Evolutionary conservation across 2,797 vertebrate genomes (phyloP), one percentile per base, ranked within the genome.

Genomic region (Spea hammondii): DNA sequence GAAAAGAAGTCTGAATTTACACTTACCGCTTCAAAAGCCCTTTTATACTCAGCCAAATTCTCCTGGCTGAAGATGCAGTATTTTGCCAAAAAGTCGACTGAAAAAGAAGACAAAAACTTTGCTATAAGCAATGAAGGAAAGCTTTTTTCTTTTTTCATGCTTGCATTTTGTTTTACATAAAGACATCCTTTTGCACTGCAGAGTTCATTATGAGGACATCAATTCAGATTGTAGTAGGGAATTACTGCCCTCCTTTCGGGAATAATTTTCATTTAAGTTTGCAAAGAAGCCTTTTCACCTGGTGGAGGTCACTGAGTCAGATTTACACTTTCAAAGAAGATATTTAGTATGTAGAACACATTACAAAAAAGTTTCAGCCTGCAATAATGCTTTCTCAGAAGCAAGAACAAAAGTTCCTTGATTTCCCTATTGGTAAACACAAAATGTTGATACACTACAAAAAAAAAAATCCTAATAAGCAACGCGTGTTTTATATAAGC

Each of bases 81-180:
- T 92, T 95, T 96, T 90, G 96, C 95, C 94, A 98, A 92, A 91
- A 99, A 97, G 93, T 96, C 91, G 86, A 94, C 94, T 93, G 91
- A 86, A 91, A 91, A 86, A 90, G 85, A 88, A 86, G 88, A 84
- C 83, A 87, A 75, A 83, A 90, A 90, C 85, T 83, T 85, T 72
- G 82, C 84, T 83, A 79, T 68, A 76, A 80, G 51, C 82, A 84
- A 83, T 84, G 84, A 87, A 90, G 87, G 79, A 81, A 70, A 78
- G 49, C 47, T 79, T 84, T 70, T 77, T 82, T 4, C 74, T 77
- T 32, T 32, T 82, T 84, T 77, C 78, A 72, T 74, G 84, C 83
- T 88, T 90, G 84, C 86, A 71, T 73, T 79, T 82, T 78, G 70
- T 79, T 81, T 80, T 60, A 74, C 53, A 54, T 83, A 84, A 87